phyloP scores from a whole-genome alignment of 2,797 vertebrate species.

The Danionella dracula region DNA sequence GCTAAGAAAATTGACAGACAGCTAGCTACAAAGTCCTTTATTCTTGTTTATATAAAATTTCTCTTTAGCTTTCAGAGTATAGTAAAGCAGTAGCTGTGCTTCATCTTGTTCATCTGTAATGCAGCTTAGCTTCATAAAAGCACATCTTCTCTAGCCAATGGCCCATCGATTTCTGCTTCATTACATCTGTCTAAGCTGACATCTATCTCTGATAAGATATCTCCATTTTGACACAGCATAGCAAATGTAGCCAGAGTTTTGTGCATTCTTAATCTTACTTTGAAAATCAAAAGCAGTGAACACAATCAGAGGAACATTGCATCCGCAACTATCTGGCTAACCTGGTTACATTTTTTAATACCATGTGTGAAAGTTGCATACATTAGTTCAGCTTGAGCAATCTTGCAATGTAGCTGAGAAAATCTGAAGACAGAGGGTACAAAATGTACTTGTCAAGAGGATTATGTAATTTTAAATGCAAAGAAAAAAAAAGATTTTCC shows the following conservation, averaged over 20 bases:
- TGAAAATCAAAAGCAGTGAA: constrained; percentile 24
- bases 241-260: constrained; percentile 4
- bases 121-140: constrained; percentile 16
- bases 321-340: constrained; percentile 23
- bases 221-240: constrained; percentile 36
- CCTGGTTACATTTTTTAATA: not conserved
- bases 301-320: too few relatives aligned
- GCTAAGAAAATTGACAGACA: not conserved
- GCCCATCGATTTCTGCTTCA: constrained; percentile 25
- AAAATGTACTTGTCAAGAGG: too few relatives aligned
- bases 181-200: constrained; percentile 20
- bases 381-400: too few relatives aligned
- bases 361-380: not conserved
- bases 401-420: not conserved
- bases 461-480: too few relatives aligned
- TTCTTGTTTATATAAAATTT: not conserved
- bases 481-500: too few relatives aligned
- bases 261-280: too few relatives aligned
- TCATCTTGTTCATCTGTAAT: constrained; percentile 21
- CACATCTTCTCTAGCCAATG: constrained; percentile 32
- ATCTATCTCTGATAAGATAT: constrained; percentile 36
- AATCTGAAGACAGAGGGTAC: not conserved
- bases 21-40: not conserved
- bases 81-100: constrained; percentile 27
- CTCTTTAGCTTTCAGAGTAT: not conserved